Evolutionary conservation across 2,888 invertebrate genomes (phyloP).

Genomic region (Ophraella communa): DNA sequence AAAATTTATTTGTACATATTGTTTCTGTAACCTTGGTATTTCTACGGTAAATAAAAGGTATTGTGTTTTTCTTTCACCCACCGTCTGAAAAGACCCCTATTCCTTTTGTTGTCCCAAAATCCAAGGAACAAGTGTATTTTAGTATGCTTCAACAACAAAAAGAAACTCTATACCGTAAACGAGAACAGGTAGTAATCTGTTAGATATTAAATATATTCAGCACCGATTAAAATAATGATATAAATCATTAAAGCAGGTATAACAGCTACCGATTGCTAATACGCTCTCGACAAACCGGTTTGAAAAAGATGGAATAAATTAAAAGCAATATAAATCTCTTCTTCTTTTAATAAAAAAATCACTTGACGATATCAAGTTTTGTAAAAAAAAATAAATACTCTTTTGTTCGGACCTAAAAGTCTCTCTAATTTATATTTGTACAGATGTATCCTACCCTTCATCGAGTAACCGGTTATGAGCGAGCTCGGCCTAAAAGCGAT

Average conservation of each 20-base stretch:
- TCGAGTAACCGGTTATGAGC: constrained; percentile 5
- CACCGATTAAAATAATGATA: constrained; percentile 1
- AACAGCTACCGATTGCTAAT: constrained; percentile 15
- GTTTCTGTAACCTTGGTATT: not conserved
- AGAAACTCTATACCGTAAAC: not conserved
- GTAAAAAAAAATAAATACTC: constrained; percentile 7
- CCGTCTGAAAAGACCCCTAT: not conserved
- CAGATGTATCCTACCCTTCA: constrained; percentile 19
- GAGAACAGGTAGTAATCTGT: not conserved
- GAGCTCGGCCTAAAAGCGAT: not conserved
- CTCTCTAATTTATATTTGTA: constrained; percentile 20
- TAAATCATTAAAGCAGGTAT: constrained; percentile 8
- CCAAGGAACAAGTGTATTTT: not conserved
- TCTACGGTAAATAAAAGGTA: not conserved
- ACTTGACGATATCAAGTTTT: constrained; percentile 11
- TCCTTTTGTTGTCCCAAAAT: not conserved
- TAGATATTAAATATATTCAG: not conserved
- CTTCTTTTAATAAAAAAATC: constrained; percentile 15
- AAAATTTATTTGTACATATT: not conserved
- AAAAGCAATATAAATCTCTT: constrained; percentile 11
- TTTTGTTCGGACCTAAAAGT: constrained; percentile 12
- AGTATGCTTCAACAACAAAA: too few species aligned
- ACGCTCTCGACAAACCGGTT: constrained; percentile 20
- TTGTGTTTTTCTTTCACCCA: not conserved
- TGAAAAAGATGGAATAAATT: constrained; percentile 17